Evolutionary conservation across 2,797 vertebrate species (phyloP).

Genomic region (Typhlichthys subterraneus): DNA sequence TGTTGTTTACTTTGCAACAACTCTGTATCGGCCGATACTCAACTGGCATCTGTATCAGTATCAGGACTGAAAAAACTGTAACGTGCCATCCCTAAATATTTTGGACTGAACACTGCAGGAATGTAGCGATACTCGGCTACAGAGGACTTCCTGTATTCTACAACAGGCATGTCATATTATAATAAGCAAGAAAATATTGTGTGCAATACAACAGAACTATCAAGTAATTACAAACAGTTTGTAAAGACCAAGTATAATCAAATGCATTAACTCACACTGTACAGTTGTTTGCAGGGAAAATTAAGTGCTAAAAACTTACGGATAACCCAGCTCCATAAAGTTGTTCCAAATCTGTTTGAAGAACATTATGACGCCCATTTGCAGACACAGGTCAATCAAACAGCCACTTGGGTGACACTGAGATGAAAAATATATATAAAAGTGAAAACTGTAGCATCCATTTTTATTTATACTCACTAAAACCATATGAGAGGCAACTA

Average conservation of each 20-base stretch:
- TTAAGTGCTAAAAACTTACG: constrained; percentile 49
- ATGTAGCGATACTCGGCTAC: constrained; percentile 18
- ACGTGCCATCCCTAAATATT: neutral
- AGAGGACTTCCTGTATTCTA: constrained; percentile 39
- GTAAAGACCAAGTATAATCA: constrained; percentile 23
- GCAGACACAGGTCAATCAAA: constrained; percentile 96
- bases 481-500: neutral
- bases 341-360: constrained; percentile 99
- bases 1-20: no score
- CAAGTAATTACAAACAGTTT: constrained; percentile 10
- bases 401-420: constrained; percentile 98
- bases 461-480: constrained; percentile 31
- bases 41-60: no score
- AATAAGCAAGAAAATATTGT: constrained; percentile 17
- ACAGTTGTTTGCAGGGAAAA: no score
- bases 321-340: constrained; percentile 95
- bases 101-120: constrained; percentile 28
- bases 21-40: no score
- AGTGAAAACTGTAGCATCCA: constrained; percentile 25
- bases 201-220: constrained; percentile 5
- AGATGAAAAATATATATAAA: constrained; percentile 34
- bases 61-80: no score
- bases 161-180: constrained; percentile 41
- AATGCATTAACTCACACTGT: constrained; percentile 11
- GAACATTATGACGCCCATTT: constrained; percentile 99